A percentile compares a stretch with the other conserved stretches of the same genome.
These are phyloP conservation scores for Trichomalopsis sarcophagae DNA, from an alignment of 1,140 invertebrate genomes.

Conservation along the genomic window DNA sequence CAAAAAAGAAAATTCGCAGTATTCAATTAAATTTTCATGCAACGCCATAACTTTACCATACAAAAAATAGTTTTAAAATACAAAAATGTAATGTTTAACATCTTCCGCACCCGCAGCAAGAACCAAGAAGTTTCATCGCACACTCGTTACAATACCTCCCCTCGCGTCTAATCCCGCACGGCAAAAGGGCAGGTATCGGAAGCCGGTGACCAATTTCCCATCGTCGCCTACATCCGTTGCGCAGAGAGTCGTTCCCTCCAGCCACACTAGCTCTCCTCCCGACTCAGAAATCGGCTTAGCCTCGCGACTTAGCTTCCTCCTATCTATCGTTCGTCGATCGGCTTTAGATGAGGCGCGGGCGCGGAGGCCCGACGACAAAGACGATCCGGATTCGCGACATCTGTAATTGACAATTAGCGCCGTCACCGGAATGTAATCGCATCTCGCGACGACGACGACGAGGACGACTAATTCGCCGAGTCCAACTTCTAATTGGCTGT, in stretches of 20 bases:
- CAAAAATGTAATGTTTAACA: too few relatives aligned
- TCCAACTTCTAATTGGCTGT: conserved; percentile 68
- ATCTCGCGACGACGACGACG: conserved; percentile 53
- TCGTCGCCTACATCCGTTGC: background rate
- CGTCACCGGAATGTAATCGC: conserved; percentile 66
- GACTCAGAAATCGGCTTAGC: conserved; percentile 32
- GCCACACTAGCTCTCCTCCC: background rate
- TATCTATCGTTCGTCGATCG: conserved; percentile 3
- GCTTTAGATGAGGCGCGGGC: conserved; percentile 12
- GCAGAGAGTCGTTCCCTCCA: background rate
- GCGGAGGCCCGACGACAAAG: conserved; percentile 14
- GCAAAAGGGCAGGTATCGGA: background rate
- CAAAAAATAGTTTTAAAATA: too few relatives aligned
- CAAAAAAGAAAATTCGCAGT: too few relatives aligned
- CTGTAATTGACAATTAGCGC: conserved; percentile 67
- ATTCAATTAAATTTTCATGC: too few relatives aligned
- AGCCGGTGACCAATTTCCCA: background rate
- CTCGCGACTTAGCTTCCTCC: conserved; percentile 16
- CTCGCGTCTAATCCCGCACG: background rate
- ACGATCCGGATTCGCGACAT: conserved; percentile 42
- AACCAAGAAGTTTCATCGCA: background rate
- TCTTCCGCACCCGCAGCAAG: background rate
- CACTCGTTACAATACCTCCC: background rate
- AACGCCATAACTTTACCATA: too few relatives aligned
- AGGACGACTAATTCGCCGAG: conserved; percentile 66